Conservation (phyloP, 37 sponge, comb jelly and placozoan genomes). For the Petrosia ficiformis region DNA sequence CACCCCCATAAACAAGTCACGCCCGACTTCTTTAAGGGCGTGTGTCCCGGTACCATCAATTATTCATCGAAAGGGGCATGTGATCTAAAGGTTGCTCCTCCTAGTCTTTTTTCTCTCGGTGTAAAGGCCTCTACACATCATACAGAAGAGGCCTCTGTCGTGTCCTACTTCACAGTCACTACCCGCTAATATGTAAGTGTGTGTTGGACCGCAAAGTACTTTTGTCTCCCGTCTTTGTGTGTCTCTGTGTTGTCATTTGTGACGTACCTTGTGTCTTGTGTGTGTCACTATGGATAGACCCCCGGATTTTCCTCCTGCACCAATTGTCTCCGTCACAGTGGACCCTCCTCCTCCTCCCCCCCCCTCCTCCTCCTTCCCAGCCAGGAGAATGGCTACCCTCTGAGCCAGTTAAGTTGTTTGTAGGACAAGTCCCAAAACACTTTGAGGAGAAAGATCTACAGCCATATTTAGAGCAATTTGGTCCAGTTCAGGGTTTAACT, state of each 20-base stretch:
- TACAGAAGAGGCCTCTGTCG: no score
- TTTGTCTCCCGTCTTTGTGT: neutral
- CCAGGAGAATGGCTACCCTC: conserved; percentile 68
- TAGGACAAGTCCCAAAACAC: conserved; percentile 89
- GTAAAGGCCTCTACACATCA: no score
- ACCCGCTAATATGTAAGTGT: no score
- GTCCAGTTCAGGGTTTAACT: conserved; percentile 72
- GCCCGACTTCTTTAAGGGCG: neutral
- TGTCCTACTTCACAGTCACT: no score
- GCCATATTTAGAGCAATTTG: conserved; percentile 80
- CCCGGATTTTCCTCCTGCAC: neutral
- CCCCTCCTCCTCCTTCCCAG: neutral
- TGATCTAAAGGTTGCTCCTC: no score
- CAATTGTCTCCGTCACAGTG: no score
- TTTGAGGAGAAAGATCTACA: conserved; percentile 78
- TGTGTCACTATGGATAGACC: neutral
- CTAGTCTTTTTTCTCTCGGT: no score
- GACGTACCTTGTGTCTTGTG: neutral
- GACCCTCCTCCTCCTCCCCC: neutral
- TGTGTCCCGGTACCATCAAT: neutral
- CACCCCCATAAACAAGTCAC: neutral
- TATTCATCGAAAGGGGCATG: conserved; percentile 1
- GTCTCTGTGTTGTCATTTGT: neutral
- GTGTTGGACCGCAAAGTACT: no score
- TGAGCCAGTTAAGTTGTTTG: conserved; percentile 92